Evolutionary conservation across 2,113 vertebrate species (phyloP).

Genomic region (Triplophysa siluroides): DNA sequence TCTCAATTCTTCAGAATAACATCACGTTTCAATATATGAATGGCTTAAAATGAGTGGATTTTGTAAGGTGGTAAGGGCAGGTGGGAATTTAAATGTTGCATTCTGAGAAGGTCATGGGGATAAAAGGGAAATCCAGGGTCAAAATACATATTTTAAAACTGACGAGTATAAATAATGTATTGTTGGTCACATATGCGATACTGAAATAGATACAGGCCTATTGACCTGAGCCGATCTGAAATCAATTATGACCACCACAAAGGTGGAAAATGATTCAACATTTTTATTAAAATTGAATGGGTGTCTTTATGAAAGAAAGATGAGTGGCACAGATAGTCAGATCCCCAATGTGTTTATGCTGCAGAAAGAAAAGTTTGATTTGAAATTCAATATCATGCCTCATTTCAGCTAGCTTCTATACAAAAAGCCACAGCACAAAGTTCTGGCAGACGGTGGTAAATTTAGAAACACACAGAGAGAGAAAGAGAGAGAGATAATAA

Average conservation of each 20-base stretch:
- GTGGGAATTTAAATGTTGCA: neutral
- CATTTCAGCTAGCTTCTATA: conserved; percentile 16
- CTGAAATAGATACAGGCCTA: neutral
- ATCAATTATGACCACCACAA: conserved; percentile 1
- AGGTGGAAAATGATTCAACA: neutral
- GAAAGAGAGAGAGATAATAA: too few species aligned
- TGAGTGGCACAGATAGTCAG: conserved; percentile 5
- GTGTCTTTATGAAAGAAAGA: conserved; percentile 19
- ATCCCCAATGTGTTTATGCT: conserved; percentile 14
- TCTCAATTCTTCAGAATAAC: neutral
- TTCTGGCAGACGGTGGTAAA: neutral
- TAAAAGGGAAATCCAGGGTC: conserved; percentile 5
- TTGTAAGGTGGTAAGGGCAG: neutral
- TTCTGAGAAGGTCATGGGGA: neutral
- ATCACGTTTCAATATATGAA: neutral
- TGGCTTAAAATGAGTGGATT: neutral
- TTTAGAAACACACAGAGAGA: too few species aligned
- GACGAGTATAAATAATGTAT: conserved; percentile 8
- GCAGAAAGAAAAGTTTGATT: conserved; percentile 30
- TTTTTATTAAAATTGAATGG: neutral
- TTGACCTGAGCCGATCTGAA: neutral
- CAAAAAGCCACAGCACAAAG: neutral
- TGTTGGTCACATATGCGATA: neutral
- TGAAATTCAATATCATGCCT: conserved; percentile 25
- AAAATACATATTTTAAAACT: neutral